Percentiles rank a stretch among this genome's conserved stretches.
These are phyloP conservation scores for Phalacrocorax pelagicus DNA, from an alignment of 2,113 vertebrate genomes.

Conservation along the genomic window DNA sequence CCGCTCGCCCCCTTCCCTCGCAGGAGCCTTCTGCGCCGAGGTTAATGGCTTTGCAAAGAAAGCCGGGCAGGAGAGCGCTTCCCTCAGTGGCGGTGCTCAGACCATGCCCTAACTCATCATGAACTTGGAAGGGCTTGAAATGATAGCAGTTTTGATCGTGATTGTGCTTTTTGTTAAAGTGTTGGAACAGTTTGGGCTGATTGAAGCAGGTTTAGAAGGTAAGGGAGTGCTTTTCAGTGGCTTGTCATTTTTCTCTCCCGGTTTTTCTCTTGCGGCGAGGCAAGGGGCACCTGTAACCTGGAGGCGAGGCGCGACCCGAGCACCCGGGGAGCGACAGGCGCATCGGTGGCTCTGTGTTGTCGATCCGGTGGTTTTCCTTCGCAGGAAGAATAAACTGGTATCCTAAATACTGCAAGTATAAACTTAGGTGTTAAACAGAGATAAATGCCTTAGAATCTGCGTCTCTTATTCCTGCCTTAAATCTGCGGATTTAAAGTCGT, in stretches of 20 bases:
- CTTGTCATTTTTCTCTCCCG: conserved; percentile 46
- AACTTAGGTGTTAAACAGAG: background rate
- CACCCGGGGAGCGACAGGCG: background rate
- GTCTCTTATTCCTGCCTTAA: background rate
- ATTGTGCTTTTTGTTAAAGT: conserved; percentile 97
- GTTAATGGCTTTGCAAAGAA: conserved; percentile 81
- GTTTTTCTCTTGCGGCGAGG: background rate
- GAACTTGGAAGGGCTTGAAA: conserved; percentile 98
- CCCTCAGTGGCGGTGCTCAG: conserved; percentile 72
- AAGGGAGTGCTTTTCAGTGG: conserved; percentile 77
- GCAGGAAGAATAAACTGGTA: background rate
- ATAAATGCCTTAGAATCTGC: background rate
- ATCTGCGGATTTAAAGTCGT: background rate
- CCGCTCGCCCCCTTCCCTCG: conserved; percentile 55
- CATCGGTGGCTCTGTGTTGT: background rate
- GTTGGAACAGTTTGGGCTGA: conserved; percentile 96
- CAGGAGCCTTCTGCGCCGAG: conserved; percentile 77
- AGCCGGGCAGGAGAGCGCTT: conserved; percentile 70
- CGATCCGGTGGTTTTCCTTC: background rate
- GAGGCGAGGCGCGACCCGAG: background rate
- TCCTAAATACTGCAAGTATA: background rate
- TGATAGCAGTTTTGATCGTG: conserved; percentile 94
- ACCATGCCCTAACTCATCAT: conserved; percentile 88
- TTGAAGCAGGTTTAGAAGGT: conserved; percentile 92
- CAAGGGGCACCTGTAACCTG: conserved; percentile 3